Evolutionary conservation across 2,888 invertebrate species (phyloP), one percentile per base, ranked within the genome.

Genomic region (Euzophera pinguis): DNA sequence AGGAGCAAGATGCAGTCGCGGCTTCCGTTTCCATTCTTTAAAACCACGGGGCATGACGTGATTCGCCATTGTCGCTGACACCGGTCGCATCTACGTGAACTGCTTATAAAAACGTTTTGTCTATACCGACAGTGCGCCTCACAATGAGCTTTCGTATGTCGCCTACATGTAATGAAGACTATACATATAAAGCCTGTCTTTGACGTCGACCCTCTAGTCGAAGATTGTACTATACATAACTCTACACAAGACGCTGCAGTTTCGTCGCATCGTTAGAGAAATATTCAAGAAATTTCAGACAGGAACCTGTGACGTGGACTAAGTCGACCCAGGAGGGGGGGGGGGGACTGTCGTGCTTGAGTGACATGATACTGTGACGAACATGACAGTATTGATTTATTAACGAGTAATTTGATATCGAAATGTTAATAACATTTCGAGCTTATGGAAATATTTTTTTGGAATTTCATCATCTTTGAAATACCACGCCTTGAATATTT

Each of bases 1-100:
- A 56, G 62, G 64, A 63, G 63, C 69, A 66, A 76, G 81, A 75
- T 70, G 65, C 64, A 61, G 58, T 61, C 66, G 68, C 67, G 73
- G 67, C 72, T 81, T 84, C 82, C 84, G 84, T 74, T 80, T 77
- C 66, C 71, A 75, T 78, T 79, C 77, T 81, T 80, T 75, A 72
- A 77, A 81, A 71, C 64, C 75, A 76, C 64, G 62, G 63, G 56
- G 67, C 75, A 75, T 82, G 83, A 81, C 81, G 77, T 64, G 75
- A 74, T 76, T 74, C 72, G 72, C 80, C 71, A 84, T 82, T 82
- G 83, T 84, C 69, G 66, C 67, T 64, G 65, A 62, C 69, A 70
- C 71, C 77, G 71, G 70, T 65, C 55, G 62, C 53, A 61, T 61
- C 65, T 78, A 82, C 84, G 81, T 83, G 80, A 61, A 65, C 68